phyloP scores from a whole-genome alignment of 2,888 invertebrate species.

The Megastigmus dorsalis region DNA sequence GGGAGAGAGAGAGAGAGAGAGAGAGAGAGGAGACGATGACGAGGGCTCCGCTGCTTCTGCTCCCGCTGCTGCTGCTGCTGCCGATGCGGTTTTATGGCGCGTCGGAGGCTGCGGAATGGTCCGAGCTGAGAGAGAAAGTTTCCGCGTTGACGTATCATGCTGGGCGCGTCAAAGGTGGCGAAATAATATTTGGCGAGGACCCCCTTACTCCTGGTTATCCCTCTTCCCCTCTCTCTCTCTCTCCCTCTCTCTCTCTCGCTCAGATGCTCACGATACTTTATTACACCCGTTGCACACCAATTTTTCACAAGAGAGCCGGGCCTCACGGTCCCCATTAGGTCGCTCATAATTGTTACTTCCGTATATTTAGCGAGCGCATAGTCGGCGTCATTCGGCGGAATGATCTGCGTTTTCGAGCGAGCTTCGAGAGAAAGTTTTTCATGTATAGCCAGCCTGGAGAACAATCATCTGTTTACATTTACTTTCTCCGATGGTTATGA shows the following conservation, averaged over 20 bases:
- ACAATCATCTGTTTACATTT: too few relatives aligned
- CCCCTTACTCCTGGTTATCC: background rate
- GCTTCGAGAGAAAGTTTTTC: conserved; percentile 10
- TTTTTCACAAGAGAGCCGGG: background rate
- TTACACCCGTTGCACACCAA: conserved; percentile 35
- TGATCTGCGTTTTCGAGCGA: conserved; percentile 3
- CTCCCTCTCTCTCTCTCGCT: background rate
- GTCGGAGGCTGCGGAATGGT: conserved; percentile 13
- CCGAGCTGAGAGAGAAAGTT: conserved; percentile 32
- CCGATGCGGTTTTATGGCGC: conserved; percentile 46
- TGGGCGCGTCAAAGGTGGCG: conserved; percentile 29
- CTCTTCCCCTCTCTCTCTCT: background rate
- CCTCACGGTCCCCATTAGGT: conserved; percentile 25
- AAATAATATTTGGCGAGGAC: conserved; percentile 19
- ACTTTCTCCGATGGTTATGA: too few relatives aligned
- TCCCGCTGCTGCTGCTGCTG: background rate
- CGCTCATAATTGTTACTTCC: conserved; percentile 35
- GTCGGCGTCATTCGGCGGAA: background rate
- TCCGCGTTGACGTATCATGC: conserved; percentile 3
- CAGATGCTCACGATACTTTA: conserved; percentile 28
- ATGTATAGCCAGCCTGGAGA: too few relatives aligned
- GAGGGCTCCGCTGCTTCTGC: conserved; percentile 1
- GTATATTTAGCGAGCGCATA: background rate
- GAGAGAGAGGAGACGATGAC: background rate
- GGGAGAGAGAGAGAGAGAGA: background rate